These are phyloP conservation scores for Dryobotodes eremita DNA, from an alignment of 2,888 invertebrate species.

Conservation along the genomic window DNA sequence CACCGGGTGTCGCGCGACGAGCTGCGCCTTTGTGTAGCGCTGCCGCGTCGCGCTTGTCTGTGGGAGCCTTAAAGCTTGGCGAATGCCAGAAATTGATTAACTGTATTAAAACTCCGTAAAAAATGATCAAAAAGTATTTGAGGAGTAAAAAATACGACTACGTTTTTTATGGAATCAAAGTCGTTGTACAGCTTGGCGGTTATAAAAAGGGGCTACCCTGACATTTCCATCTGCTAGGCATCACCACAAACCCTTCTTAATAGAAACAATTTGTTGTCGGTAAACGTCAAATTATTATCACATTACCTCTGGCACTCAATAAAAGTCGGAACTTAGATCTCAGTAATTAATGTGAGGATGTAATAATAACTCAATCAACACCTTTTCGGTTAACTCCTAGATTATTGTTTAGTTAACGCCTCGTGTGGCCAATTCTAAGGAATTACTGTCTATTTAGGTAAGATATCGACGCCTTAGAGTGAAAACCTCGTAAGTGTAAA, in stretches of 20 bases:
- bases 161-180: not conserved
- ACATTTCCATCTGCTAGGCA: not conserved
- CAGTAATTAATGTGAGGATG: not conserved
- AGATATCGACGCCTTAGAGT: too few relatives aligned
- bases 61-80: too few relatives aligned
- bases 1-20: too few relatives aligned
- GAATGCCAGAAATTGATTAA: too few relatives aligned
- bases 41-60: too few relatives aligned
- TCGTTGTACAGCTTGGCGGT: not conserved
- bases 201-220: not conserved
- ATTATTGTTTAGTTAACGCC: not conserved
- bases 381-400: not conserved
- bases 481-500: too few relatives aligned
- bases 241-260: not conserved
- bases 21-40: too few relatives aligned
- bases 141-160: not conserved
- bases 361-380: constrained; percentile 8
- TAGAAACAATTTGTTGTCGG: not conserved
- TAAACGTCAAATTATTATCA: not conserved
- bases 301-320: not conserved
- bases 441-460: not conserved
- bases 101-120: not conserved
- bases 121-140: not conserved
- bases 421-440: not conserved
- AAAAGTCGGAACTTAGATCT: not conserved